phyloP scores from a whole-genome alignment of 2,888 invertebrate genomes.

The Gastracanthus pulcherrimus region DNA sequence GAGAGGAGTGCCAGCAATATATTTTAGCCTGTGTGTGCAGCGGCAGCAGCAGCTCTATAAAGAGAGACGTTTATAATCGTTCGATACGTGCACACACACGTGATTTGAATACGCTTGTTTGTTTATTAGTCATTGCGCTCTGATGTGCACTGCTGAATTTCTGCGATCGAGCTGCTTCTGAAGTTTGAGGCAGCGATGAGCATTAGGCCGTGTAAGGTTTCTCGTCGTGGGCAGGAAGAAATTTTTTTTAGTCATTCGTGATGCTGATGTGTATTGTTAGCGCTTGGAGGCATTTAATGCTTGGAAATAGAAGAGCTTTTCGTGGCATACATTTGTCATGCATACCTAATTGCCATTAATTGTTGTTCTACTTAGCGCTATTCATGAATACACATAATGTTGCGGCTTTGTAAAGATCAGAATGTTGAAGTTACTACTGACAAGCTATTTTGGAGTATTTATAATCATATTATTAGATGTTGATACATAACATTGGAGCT shows the following conservation, averaged over 20 bases:
- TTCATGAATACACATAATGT: too few relatives aligned
- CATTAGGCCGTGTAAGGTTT: background rate
- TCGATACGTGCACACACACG: slow-evolving; percentile 3
- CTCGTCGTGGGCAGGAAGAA: too few relatives aligned
- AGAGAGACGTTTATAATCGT: slow-evolving; percentile 12
- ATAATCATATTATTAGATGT: background rate
- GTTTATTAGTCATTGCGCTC: slow-evolving; percentile 6
- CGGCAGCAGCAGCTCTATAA: too few relatives aligned
- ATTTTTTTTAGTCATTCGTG: background rate
- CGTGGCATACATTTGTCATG: background rate
- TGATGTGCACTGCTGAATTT: too few relatives aligned
- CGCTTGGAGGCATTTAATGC: background rate
- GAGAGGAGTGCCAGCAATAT: background rate
- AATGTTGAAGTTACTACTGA: background rate
- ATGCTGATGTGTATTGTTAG: background rate
- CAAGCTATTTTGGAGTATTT: background rate
- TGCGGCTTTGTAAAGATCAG: background rate
- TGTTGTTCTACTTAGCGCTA: background rate
- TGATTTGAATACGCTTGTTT: slow-evolving; percentile 30
- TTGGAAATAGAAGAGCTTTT: too few relatives aligned
- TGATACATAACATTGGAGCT: background rate
- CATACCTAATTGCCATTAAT: background rate
- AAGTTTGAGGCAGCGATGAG: background rate
- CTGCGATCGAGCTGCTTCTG: too few relatives aligned
- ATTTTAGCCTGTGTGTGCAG: too few relatives aligned